Base-by-base conservation (phyloP, 2,888 invertebrate species). In the Diabrotica balteata region DNA sequence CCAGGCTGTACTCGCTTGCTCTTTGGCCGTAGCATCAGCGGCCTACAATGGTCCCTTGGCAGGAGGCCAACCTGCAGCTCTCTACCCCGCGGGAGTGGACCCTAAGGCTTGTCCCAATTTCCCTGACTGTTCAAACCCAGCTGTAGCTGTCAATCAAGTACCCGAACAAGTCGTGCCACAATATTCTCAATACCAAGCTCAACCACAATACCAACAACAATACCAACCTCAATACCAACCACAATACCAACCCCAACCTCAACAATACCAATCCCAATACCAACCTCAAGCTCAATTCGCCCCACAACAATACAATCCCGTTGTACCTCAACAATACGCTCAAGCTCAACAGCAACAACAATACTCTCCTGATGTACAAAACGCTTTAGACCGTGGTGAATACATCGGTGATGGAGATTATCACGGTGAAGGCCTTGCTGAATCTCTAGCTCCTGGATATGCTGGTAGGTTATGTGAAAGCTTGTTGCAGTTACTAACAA, bases 381-480 rank as follows among this genome's bases (percentile, higher is more conserved):
- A 77, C 64, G 79, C 79, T 72, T 76, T 80, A 69, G 75, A 80
- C 74, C 75, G 79, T 55, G 80, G 80, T 32, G 79, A 80, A 66
- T 80, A 80, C 69, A 79, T 80, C 66, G 80, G 80, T n/a, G 80
- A 80, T 66, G 80, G 80, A 45, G 80, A 80, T 67, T 80, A 80
- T 75, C 79, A 76, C 69, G 80, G 80, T 46, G 80, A 80, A 76
- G 80, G 80, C 59, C 75, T 80, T n/a, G 77, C 79, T 58, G 80
- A 80, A 73, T 77, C 80, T 63, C 74, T 78, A 49, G 80, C 80
- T 61, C 79, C 78, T 65, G 79, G 78, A 70, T 73, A 76, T 54
- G 74, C 75, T 71, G 76, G 78, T 79, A 68, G 73, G 71, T 57
- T 7, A 52, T 57, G 50, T 9, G 22, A 63, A 46, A 32, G 4